Percentiles rank a stretch among this genome's conserved stretches.
These are phyloP conservation scores for Entomobrya multifasciata DNA, from an alignment of 2,888 invertebrate species.

Conservation along the genomic window DNA sequence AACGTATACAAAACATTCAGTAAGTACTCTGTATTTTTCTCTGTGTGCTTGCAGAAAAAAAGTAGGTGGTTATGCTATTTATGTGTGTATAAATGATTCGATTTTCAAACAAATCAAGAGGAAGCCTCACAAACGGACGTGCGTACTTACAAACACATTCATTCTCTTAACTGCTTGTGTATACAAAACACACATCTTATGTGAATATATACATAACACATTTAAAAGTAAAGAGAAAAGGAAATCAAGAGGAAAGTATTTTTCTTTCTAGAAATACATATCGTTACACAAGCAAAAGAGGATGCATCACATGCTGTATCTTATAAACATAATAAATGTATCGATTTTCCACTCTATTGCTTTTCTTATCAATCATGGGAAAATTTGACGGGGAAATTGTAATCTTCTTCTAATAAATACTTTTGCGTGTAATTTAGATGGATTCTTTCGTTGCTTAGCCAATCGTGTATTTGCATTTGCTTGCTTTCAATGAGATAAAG, in stretches of 20 bases:
- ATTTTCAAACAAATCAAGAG: slow-evolving; percentile 56
- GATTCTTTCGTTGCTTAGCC: slow-evolving; percentile 10
- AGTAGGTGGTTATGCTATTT: slow-evolving; percentile 1
- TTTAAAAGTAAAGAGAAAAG: no score
- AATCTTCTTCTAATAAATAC: slow-evolving; percentile 35
- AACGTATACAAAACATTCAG: slow-evolving; percentile 11
- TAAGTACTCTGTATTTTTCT: slow-evolving; percentile 8
- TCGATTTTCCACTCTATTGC: slow-evolving; percentile 29
- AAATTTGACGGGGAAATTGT: slow-evolving; percentile 57
- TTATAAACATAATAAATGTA: slow-evolving; percentile 9
- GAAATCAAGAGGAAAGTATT: no score
- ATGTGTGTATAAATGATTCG: slow-evolving; percentile 54
- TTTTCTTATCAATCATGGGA: slow-evolving; percentile 58
- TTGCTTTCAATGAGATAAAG: not conserved
- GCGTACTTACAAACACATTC: no score
- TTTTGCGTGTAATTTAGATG: not conserved
- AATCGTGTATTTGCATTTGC: slow-evolving; percentile 40
- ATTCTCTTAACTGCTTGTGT: no score
- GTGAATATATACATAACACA: no score
- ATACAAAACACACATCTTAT: no score
- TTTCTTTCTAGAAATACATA: no score
- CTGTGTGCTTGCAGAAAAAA: slow-evolving; percentile 3
- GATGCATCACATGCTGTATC: no score
- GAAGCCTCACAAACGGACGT: no score
- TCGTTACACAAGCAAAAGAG: no score